Evolutionary conservation across 92 coral and sea anemone species (phyloP).

Genomic region (Galaxea fascicularis): DNA sequence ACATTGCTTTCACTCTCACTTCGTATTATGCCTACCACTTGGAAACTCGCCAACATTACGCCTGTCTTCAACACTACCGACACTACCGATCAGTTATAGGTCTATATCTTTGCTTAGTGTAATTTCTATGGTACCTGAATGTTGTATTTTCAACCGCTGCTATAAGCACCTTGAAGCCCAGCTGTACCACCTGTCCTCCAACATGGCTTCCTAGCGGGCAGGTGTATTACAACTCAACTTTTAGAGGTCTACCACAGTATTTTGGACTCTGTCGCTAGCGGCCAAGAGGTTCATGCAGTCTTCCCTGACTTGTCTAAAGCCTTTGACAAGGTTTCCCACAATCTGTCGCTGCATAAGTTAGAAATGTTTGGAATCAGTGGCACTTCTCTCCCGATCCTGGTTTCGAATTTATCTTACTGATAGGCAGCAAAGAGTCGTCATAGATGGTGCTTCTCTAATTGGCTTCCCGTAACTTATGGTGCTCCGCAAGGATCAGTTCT

Average conservation of each 20-base stretch:
- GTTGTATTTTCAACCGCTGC: slow-evolving; percentile 61
- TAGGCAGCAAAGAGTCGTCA: no score
- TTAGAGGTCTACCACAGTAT: slow-evolving; percentile 61
- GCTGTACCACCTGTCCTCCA: slow-evolving; percentile 58
- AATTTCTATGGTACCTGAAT: slow-evolving; percentile 54
- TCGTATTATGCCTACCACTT: slow-evolving; percentile 54
- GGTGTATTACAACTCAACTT: slow-evolving; percentile 52
- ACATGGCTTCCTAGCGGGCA: slow-evolving; percentile 64
- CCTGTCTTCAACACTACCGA: slow-evolving; percentile 57
- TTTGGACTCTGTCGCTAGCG: slow-evolving; percentile 35
- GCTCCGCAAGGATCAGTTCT: no score
- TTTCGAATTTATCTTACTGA: no score
- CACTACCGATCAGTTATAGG: slow-evolving; percentile 47
- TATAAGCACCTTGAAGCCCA: slow-evolving; percentile 31
- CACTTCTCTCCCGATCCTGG: slow-evolving; percentile 37
- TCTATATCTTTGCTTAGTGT: slow-evolving; percentile 66
- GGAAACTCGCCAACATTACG: slow-evolving; percentile 59
- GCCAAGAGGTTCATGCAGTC: slow-evolving; percentile 64
- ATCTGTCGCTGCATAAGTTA: slow-evolving; percentile 29
- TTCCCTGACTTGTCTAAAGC: slow-evolving; percentile 64
- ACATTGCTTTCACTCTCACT: slow-evolving; percentile 60
- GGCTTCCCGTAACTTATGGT: no score
- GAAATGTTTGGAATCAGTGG: slow-evolving; percentile 41
- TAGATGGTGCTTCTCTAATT: no score
- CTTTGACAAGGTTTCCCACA: slow-evolving; percentile 64